phyloP scores from a whole-genome alignment of 2,888 invertebrate species.

The Ophraella communa region DNA sequence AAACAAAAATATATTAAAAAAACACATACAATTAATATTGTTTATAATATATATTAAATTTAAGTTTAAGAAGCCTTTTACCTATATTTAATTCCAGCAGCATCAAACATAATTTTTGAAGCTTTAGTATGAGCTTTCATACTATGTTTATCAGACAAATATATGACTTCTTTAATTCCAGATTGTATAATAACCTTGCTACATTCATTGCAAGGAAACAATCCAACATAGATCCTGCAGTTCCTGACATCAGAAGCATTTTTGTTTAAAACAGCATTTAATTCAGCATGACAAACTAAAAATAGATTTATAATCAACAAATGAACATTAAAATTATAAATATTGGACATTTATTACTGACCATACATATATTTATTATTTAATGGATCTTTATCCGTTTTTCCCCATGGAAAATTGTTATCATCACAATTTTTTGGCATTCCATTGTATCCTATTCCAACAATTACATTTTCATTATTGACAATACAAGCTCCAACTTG shows the following conservation, averaged over 20 bases:
- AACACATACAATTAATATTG: constrained; percentile 20
- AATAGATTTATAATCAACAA: constrained; percentile 39
- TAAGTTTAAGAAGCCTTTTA: constrained; percentile 51
- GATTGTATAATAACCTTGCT: constrained; percentile 96
- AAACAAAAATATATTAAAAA: constrained; percentile 43
- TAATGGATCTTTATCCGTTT: constrained; percentile 65
- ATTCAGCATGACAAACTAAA: constrained; percentile 96
- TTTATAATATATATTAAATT: not conserved
- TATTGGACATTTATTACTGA: constrained; percentile 54
- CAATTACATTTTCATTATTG: constrained; percentile 82
- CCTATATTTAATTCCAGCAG: constrained; percentile 75
- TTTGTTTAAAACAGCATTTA: constrained; percentile 95
- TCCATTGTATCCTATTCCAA: constrained; percentile 96
- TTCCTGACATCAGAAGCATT: constrained; percentile 78
- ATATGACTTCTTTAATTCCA: constrained; percentile 80
- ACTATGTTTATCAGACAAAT: constrained; percentile 82
- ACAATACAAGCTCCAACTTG: constrained; percentile 98
- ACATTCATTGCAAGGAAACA: constrained; percentile 98
- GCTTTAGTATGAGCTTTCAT: constrained; percentile 73
- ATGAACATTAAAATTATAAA: not conserved
- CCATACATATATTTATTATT: constrained; percentile 88
- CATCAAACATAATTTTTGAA: constrained; percentile 82
- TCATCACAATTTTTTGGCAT: constrained; percentile 92
- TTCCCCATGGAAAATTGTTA: constrained; percentile 89
- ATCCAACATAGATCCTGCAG: constrained; percentile 85